Percentiles rank a stretch among this genome's conserved stretches.
These are phyloP conservation scores for Lamproptera curius DNA, from an alignment of 2,888 invertebrate genomes.

Conservation along the genomic window DNA sequence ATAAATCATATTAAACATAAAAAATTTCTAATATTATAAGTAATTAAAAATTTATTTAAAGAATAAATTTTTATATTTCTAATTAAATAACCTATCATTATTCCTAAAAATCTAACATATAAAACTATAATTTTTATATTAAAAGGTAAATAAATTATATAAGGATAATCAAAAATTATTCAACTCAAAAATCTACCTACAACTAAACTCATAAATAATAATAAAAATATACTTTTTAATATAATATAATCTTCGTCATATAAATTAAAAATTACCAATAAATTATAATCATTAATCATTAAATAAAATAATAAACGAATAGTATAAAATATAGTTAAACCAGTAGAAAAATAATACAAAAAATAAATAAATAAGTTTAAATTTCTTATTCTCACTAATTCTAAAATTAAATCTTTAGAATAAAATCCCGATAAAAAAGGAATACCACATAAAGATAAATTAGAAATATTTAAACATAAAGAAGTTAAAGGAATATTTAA, in stretches of 20 bases:
- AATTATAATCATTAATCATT: constrained; percentile 69
- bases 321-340: constrained; percentile 77
- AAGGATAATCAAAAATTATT: constrained; percentile 71
- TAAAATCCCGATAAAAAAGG: constrained; percentile 79
- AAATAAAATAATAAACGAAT: constrained; percentile 77
- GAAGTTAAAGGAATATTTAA: no score
- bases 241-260: constrained; percentile 69
- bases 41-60: constrained; percentile 53
- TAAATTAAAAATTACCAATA: constrained; percentile 63
- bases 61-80: constrained; percentile 63
- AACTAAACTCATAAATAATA: constrained; percentile 70
- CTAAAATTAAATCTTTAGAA: constrained; percentile 68
- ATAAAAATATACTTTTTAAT: no score
- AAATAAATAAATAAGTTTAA: no score
- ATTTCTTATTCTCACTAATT: constrained; percentile 67
- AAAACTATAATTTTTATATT: constrained; percentile 75
- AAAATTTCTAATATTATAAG: constrained; percentile 50
- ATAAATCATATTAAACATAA: constrained; percentile 74
- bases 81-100: constrained; percentile 56
- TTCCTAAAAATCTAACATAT: constrained; percentile 64
- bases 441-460: constrained; percentile 80
- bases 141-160: constrained; percentile 73
- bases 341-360: constrained; percentile 61
- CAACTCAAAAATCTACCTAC: constrained; percentile 76
- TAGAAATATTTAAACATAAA: constrained; percentile 76